Percentiles rank a stretch among this genome's conserved stretches.
Evolutionary conservation across 2,113 vertebrate species (phyloP).

Genomic region (Delphinus delphis): DNA sequence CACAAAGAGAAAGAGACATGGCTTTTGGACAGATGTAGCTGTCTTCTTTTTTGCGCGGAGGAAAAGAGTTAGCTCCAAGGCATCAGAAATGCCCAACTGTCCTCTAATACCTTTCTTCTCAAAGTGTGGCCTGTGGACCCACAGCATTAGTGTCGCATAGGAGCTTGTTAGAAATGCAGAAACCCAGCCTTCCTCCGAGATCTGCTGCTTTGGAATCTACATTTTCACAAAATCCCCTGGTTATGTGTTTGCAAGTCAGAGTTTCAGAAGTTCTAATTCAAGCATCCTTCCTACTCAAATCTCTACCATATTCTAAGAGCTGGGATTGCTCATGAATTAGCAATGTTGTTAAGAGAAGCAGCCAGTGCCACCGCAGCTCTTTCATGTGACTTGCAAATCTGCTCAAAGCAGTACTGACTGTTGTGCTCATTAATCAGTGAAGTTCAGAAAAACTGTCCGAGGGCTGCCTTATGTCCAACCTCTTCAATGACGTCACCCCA

Average conservation of each 20-base stretch:
- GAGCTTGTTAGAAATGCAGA: background rate
- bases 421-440: background rate
- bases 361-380: background rate
- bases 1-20: background rate
- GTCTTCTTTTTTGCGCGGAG: background rate
- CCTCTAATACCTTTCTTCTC: background rate
- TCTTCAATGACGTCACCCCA: background rate
- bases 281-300: background rate
- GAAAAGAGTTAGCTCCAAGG: background rate
- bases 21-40: background rate
- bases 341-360: background rate
- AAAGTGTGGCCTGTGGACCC: background rate
- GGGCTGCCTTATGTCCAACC: background rate
- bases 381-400: background rate
- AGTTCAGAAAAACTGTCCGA: background rate
- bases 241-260: background rate
- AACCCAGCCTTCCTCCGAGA: background rate
- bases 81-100: background rate
- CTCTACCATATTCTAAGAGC: background rate
- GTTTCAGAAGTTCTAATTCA: background rate
- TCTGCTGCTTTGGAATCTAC: background rate
- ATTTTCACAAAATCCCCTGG: background rate
- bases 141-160: background rate
- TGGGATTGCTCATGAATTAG: background rate
- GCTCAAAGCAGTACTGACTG: background rate